Evolutionary conservation across 2,888 invertebrate species (phyloP), one percentile per base, ranked within the genome.

Genomic region (Pachliopta kotzebuea): DNA sequence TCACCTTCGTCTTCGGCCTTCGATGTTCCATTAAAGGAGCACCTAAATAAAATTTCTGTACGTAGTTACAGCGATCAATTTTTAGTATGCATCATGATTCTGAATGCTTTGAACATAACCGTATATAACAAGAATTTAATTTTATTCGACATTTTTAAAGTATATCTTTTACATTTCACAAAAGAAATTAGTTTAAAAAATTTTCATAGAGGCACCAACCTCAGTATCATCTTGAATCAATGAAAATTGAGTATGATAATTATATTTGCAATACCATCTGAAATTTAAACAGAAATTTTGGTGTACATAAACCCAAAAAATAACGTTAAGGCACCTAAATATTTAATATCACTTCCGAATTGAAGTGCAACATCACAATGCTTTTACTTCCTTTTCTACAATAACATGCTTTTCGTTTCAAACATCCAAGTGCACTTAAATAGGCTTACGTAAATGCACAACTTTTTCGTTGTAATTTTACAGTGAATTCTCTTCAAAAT

Each of bases 391-490:
- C 60, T 60, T 60, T 65, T 60, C 64, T 56, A 56, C 24, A 53
- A 53, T 56, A 65, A 65, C 64, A 65, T 29, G 60, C 60, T 55
- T 65, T 65, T 65, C 65, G 65, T 65, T 65, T 60, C 56, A 60
- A 65, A 65, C 56, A 57, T 60, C 60, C 50, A 60, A 65, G 65
- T 60, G 60, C 53, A 65, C 53, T 64, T 65, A 65, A 60, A 56
- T 52, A 60, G 65, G 60, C 65, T 65, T 65, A 57, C 26, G 55
- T 60, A 49, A 49, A 55, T 58, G 9, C 14, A 23, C 45, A 59
- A 31, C 55, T 59, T 54, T 55, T 31, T 29, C n/a, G 20, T 54
- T 45, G 61, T 61, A 45, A 62, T 62, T 56, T 62, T 37, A 57
- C 52, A 24, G n/a, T 37, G 56, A 52, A 21, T 20, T 21, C 21